Conservation (phyloP, 1,140 invertebrate genomes). For the Trinorchestia longiramus region DNA sequence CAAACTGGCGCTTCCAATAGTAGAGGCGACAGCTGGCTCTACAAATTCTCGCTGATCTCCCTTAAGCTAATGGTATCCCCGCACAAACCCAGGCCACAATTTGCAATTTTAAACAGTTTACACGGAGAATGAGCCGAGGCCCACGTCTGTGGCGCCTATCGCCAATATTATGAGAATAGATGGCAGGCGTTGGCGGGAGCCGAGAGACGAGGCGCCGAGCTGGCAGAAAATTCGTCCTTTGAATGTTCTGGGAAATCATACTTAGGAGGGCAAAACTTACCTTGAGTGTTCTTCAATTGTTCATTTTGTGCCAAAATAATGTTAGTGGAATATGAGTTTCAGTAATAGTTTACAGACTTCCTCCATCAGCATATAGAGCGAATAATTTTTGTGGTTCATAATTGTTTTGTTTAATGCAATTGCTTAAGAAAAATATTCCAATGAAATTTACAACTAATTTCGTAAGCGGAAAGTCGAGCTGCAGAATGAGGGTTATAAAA, state of each 20-base stretch:
- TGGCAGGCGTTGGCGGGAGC: conserved; percentile 47
- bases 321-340: not conserved
- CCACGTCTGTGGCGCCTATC: conserved; percentile 42
- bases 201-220: not conserved
- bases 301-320: not conserved
- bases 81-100: conserved; percentile 50
- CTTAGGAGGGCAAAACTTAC: not conserved
- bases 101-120: conserved; percentile 55
- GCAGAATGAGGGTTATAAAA: not conserved
- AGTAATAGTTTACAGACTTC: not conserved
- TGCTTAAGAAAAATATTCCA: not conserved
- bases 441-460: not conserved
- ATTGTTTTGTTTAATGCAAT: not conserved
- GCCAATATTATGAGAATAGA: conserved; percentile 53
- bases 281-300: not conserved
- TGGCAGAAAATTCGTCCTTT: not conserved
- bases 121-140: conserved; percentile 45
- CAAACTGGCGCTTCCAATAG: conserved; percentile 52
- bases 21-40: conserved; percentile 53
- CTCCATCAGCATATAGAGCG: not conserved
- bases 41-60: conserved; percentile 53
- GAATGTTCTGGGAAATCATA: not conserved
- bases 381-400: not conserved
- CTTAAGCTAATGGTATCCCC: conserved; percentile 52
- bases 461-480: not conserved